Base-by-base conservation (phyloP, 2,888 invertebrate genomes). In the Dryadula phaetusa region DNA sequence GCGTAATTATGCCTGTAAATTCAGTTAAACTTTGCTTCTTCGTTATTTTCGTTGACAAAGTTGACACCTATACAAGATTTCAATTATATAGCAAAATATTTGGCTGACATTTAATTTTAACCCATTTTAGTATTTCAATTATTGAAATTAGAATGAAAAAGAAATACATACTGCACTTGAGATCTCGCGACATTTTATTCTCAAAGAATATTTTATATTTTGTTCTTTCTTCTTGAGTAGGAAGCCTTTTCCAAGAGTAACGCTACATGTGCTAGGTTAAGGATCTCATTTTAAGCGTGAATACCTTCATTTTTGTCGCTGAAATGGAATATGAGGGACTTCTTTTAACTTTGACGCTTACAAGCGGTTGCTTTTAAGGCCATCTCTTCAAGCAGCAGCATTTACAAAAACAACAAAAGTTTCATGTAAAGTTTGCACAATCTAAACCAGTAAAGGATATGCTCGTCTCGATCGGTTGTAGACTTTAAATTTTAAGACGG, bases 211-310 rank as follows among this genome's bases (percentile, higher is more conserved):
- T 52, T 52, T 52, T 18, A 52, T 18, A 16, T 52, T 52, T 52
- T 18, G 28, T 16, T 10, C 28, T 28, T 52, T 32, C 16, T 42
- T 14, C 32, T 22, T 44, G n/a, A 32, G 53, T 20, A 14, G 8
- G 37, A 56, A 54, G 46, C 14, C 47, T 56, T 64, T 56, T 47
- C 28, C 22, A 16, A 32, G 63, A 54, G 32, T 34, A 46, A 7
- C 32, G 61, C 28, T 54, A 47, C 53, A 44, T 54, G 58, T 52
- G 34, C 37, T 16, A 49, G 16, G 28, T 8, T 49, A 76, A 77
- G 82, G 75, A 83, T 82, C 85, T 88, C 90, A 90, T 91, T 87
- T 88, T 78, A 79, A 81, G 76, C 78, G 71, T 91, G 89, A 90
- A 92, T 87, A 80, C 79, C 81, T 77, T 79, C 79, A 83, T 87